phyloP scores from a whole-genome alignment of 2,113 vertebrate genomes.

The Labeo catla region DNA sequence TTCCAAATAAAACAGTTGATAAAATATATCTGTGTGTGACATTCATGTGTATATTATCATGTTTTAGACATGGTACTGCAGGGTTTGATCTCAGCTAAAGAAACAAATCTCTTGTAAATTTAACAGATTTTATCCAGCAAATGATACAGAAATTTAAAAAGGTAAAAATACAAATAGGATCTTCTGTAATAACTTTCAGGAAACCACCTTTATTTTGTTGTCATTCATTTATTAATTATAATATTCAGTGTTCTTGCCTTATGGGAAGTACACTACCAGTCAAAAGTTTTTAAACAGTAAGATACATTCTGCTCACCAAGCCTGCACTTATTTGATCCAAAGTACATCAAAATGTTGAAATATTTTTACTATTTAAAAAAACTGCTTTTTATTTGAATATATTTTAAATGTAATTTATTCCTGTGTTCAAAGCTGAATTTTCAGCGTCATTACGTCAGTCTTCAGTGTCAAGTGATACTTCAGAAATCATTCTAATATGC shows the following conservation, averaged over 20 bases:
- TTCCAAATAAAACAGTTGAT: constrained; percentile 30
- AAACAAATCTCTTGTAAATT: not conserved
- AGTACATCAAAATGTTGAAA: too few relatives aligned
- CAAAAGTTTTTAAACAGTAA: too few relatives aligned
- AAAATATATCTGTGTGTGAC: not conserved
- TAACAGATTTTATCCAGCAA: not conserved
- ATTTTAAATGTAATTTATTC: too few relatives aligned
- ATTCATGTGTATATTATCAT: not conserved
- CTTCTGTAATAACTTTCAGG: not conserved
- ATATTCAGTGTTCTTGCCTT: not conserved
- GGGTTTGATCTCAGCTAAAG: not conserved
- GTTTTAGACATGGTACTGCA: not conserved
- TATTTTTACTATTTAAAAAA: too few relatives aligned
- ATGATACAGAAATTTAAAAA: not conserved
- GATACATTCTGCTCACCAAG: too few relatives aligned
- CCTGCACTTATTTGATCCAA: too few relatives aligned
- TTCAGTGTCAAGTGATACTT: too few relatives aligned
- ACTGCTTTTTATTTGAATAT: too few relatives aligned
- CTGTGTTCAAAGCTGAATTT: too few relatives aligned
- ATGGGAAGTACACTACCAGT: not conserved
- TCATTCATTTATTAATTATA: not conserved
- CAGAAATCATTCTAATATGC: too few relatives aligned
- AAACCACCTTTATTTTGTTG: not conserved
- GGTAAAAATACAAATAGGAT: not conserved
- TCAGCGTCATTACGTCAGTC: too few relatives aligned